A percentile compares a stretch with the other conserved stretches of the same genome.
These are phyloP conservation scores for Polymixis lichenea DNA, from an alignment of 2,888 invertebrate genomes.

Conservation along the genomic window DNA sequence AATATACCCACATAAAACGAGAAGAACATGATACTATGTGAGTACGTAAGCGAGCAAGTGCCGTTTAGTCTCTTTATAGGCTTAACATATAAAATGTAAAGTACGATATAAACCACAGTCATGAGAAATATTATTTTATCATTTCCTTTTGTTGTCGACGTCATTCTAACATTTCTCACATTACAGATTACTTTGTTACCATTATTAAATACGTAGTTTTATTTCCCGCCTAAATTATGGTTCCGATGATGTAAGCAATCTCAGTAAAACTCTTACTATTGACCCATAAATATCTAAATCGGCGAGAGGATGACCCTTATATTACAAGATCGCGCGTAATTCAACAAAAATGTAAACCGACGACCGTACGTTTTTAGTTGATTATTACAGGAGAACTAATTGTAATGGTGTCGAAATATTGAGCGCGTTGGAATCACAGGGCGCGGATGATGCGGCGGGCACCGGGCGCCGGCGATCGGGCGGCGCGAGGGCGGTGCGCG, in stretches of 20 bases:
- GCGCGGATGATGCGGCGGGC: conserved; percentile 74
- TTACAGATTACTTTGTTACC: conserved; percentile 54
- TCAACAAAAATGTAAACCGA: conserved; percentile 30
- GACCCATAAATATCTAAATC: conserved; percentile 82
- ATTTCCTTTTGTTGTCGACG: conserved; percentile 50
- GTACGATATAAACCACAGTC: conserved; percentile 45
- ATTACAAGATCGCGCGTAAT: conserved; percentile 41
- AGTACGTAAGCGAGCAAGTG: conserved; percentile 10
- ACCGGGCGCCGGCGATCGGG: conserved; percentile 65
- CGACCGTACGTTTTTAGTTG: conserved; percentile 35
- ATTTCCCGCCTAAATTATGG: conserved; percentile 87
- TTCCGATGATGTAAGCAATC: conserved; percentile 85
- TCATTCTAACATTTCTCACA: conserved; percentile 55
- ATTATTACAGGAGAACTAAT: conserved; percentile 47
- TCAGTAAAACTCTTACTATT: conserved; percentile 82
- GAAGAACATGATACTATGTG: conserved; percentile 9
- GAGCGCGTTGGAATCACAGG: conserved; percentile 78
- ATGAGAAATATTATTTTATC: conserved; percentile 52
- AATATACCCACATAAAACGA: conserved; percentile 16
- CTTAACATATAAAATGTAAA: conserved; percentile 36
- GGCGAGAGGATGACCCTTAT: conserved; percentile 63
- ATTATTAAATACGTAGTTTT: conserved; percentile 49
- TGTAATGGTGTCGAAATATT: conserved; percentile 73
- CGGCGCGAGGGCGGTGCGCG: conserved; percentile 85
- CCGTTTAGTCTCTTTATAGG: conserved; percentile 31